Evolutionary conservation across 2,888 invertebrate genomes (phyloP).

Genomic region (Choreutis nemorana): DNA sequence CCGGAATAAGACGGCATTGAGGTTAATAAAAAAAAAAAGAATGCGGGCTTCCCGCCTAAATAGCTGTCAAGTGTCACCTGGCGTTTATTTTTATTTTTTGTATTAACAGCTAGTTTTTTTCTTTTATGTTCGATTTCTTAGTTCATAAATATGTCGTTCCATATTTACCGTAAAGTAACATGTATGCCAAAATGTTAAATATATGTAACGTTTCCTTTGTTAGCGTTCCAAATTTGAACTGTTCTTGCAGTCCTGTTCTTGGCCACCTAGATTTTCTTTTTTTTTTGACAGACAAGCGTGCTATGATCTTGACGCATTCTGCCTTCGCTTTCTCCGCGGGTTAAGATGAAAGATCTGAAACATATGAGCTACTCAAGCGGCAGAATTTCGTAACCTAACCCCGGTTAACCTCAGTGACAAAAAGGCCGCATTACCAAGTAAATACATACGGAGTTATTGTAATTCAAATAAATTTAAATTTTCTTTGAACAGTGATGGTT

Average conservation of each 20-base stretch:
- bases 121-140: no score
- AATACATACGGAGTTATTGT: slow-evolving; percentile 46
- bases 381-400: slow-evolving; percentile 43
- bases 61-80: slow-evolving; percentile 36
- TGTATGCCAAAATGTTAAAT: no score
- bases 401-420: slow-evolving; percentile 39
- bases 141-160: no score
- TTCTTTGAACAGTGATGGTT: slow-evolving; percentile 13
- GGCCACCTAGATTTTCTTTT: no score
- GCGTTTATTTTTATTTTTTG: slow-evolving; percentile 22
- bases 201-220: no score
- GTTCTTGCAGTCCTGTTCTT: no score
- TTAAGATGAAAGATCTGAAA: slow-evolving; percentile 8
- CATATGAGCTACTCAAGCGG: slow-evolving; percentile 12
- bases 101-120: no score
- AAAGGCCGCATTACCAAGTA: slow-evolving; percentile 48
- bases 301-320: no score
- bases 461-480: slow-evolving; percentile 60
- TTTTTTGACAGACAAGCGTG: no score
- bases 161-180: no score
- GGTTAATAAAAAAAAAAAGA: slow-evolving; percentile 32
- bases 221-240: no score
- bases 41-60: slow-evolving; percentile 43
- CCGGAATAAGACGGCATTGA: slow-evolving; percentile 24
- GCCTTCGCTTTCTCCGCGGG: slow-evolving; percentile 12